These are phyloP conservation scores for Trachelus stipa DNA, from an alignment of 2,888 invertebrate genomes.

Conservation along the genomic window DNA sequence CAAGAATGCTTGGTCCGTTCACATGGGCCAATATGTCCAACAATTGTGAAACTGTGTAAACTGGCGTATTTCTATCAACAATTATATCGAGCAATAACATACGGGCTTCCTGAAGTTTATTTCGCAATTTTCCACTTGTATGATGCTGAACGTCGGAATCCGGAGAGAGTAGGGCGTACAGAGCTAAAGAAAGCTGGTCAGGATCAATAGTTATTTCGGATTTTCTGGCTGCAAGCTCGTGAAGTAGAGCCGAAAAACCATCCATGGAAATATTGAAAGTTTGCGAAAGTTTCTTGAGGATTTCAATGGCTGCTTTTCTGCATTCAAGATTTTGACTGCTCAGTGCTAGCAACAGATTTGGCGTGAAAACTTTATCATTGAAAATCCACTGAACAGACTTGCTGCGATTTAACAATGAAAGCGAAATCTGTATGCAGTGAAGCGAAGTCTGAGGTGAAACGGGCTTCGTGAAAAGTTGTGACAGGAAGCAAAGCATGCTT, in stretches of 20 bases:
- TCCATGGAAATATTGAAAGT: constrained; percentile 62
- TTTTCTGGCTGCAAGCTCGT: constrained; percentile 67
- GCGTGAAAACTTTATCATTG: constrained; percentile 59
- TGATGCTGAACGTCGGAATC: constrained; percentile 66
- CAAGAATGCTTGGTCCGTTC: constrained; percentile 67
- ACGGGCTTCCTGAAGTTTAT: constrained; percentile 45
- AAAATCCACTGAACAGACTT: constrained; percentile 51
- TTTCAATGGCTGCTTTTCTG: constrained; percentile 70
- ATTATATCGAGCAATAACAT: constrained; percentile 57
- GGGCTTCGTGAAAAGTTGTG: constrained; percentile 55
- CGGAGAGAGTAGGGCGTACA: constrained; percentile 73
- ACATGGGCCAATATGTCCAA: constrained; percentile 67
- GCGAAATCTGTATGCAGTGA: constrained; percentile 56
- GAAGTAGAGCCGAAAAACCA: constrained; percentile 61
- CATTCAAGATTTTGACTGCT: constrained; percentile 70
- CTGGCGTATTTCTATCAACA: constrained; percentile 64
- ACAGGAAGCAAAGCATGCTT: constrained; percentile 54
- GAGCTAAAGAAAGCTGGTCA: constrained; percentile 74
- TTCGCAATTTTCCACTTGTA: constrained; percentile 37
- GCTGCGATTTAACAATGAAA: constrained; percentile 60
- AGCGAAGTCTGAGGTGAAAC: constrained; percentile 50
- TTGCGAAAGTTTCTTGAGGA: constrained; percentile 67
- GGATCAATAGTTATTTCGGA: constrained; percentile 76
- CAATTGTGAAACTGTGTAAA: constrained; percentile 68
- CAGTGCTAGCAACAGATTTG: constrained; percentile 71